Evolutionary conservation across 53 echinoderm and acorn worm genomes (phyloP).

Genomic region (Henricia sp.): DNA sequence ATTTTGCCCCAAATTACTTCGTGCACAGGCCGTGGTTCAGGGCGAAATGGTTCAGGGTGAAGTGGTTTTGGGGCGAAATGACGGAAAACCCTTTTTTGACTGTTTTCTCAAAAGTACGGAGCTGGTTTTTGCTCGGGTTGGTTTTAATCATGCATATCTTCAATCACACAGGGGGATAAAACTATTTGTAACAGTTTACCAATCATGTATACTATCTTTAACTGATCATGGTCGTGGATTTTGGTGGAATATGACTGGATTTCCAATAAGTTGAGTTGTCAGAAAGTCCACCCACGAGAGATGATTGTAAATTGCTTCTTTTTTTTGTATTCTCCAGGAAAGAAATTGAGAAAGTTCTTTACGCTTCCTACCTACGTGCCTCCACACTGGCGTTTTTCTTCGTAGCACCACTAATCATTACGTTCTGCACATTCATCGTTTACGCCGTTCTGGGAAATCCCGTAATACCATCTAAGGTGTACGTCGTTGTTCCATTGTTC

Average conservation of each 20-base stretch:
- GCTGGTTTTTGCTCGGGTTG: too few species aligned
- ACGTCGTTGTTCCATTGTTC: constrained; percentile 78
- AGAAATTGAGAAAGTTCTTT: constrained; percentile 73
- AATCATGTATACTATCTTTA: too few species aligned
- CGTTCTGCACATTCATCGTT: constrained; percentile 75
- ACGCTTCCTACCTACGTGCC: constrained; percentile 65
- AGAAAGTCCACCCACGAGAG: not conserved
- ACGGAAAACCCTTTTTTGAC: too few species aligned
- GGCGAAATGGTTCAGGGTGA: too few species aligned
- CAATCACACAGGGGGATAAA: too few species aligned
- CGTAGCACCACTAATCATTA: constrained; percentile 62
- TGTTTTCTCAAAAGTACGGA: too few species aligned
- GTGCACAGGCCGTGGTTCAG: too few species aligned
- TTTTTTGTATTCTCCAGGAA: constrained; percentile 40
- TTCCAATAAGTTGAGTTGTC: not conserved
- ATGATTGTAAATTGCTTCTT: not conserved
- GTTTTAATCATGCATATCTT: too few species aligned
- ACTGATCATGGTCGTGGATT: too few species aligned
- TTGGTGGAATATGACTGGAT: not conserved
- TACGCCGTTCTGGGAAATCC: constrained; percentile 80
- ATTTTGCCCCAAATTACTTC: too few species aligned
- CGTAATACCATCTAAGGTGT: constrained; percentile 75
- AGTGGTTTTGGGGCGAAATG: too few species aligned
- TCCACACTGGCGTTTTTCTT: constrained; percentile 82
- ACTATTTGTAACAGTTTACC: too few species aligned